phyloP scores from a whole-genome alignment of 1,140 invertebrate species.

The Drosophila tristis region DNA sequence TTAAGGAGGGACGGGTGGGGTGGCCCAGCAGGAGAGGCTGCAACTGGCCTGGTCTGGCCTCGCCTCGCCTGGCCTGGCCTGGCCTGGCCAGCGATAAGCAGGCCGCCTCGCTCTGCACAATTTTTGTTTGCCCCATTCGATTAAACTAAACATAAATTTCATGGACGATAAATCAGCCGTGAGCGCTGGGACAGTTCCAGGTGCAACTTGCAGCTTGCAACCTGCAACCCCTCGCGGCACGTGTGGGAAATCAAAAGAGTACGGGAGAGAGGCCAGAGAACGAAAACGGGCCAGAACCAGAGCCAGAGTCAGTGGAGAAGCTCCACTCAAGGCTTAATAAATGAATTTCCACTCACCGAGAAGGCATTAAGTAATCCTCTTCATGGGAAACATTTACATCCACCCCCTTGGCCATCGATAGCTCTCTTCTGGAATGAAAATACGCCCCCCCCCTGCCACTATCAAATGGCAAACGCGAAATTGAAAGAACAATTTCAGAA shows the following conservation, averaged over 20 bases:
- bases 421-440: too few species aligned
- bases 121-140: conserved; percentile 73
- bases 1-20: neutral
- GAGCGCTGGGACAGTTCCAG: conserved; percentile 62
- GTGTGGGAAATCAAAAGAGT: conserved; percentile 57
- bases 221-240: conserved; percentile 20
- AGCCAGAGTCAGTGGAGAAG: neutral
- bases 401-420: too few species aligned
- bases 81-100: conserved; percentile 56
- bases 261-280: conserved; percentile 9
- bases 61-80: neutral
- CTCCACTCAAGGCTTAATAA: conserved; percentile 28
- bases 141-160: conserved; percentile 80
- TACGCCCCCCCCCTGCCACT: neutral
- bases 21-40: neutral
- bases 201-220: conserved; percentile 41
- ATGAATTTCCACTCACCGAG: conserved; percentile 27
- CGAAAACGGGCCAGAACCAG: too few species aligned
- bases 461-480: conserved; percentile 27
- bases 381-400: conserved; percentile 1
- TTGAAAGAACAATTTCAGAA: conserved; percentile 32
- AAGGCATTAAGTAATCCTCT: conserved; percentile 32
- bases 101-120: conserved; percentile 37
- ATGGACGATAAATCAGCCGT: conserved; percentile 74
- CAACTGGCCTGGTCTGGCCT: neutral